Conservation (phyloP, 2,113 vertebrate genomes). For the Nothobranchius furzeri region DNA sequence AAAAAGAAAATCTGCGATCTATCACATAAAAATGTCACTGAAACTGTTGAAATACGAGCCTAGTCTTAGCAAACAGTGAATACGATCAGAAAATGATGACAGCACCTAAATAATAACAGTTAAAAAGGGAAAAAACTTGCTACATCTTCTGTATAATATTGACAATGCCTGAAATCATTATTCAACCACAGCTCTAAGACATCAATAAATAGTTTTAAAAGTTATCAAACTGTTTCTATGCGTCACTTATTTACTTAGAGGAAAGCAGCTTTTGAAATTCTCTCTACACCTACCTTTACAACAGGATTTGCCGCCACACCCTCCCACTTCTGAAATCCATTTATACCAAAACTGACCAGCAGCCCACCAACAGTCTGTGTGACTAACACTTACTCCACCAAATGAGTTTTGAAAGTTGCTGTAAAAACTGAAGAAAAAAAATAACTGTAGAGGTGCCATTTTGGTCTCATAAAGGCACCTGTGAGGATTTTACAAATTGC, state of each 20-base stretch:
- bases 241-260: not conserved
- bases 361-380: not conserved
- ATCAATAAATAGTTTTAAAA: not conserved
- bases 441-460: not conserved
- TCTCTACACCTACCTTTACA: constrained; percentile 4
- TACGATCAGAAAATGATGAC: too few relatives aligned
- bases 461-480: constrained; percentile 4
- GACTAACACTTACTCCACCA: not conserved
- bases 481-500: not conserved
- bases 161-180: not conserved
- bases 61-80: too few relatives aligned
- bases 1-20: too few relatives aligned
- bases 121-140: too few relatives aligned
- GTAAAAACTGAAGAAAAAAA: not conserved
- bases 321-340: not conserved
- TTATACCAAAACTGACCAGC: not conserved
- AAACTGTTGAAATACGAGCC: too few relatives aligned
- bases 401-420: not conserved
- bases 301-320: constrained; percentile 3
- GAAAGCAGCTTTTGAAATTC: not conserved
- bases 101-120: too few relatives aligned
- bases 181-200: not conserved
- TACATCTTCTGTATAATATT: too few relatives aligned
- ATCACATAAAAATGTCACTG: too few relatives aligned
- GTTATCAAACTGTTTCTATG: not conserved